Conservation (phyloP, 2,113 vertebrate genomes). For the Galeopterus variegatus region DNA sequence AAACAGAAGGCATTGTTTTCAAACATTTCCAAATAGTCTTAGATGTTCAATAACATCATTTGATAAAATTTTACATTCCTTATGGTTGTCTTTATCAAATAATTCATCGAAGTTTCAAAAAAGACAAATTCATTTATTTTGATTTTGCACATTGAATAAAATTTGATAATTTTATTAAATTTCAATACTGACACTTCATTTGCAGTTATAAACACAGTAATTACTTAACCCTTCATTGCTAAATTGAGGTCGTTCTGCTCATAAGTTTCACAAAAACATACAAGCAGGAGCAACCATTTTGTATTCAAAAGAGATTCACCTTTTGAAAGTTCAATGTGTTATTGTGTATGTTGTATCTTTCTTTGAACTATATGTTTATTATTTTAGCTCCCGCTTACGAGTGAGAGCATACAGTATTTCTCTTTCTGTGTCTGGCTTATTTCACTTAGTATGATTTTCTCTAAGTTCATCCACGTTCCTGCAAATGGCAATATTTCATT, state of each 20-base stretch:
- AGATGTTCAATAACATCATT: background rate
- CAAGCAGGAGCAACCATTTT: slow-evolving; percentile 19
- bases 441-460: no score
- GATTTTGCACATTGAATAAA: slow-evolving; percentile 29
- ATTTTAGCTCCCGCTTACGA: no score
- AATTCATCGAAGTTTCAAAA: background rate
- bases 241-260: slow-evolving; percentile 3
- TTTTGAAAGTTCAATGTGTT: background rate
- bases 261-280: slow-evolving; percentile 57
- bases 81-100: slow-evolving; percentile 35
- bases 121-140: slow-evolving; percentile 34
- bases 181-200: slow-evolving; percentile 49
- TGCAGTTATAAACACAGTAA: background rate
- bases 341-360: no score
- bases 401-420: no score
- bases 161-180: background rate
- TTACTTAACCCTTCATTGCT: background rate
- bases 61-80: slow-evolving; percentile 1
- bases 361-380: no score
- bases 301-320: slow-evolving; percentile 12
- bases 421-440: no score
- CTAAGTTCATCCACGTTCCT: no score
- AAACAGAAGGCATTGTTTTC: background rate
- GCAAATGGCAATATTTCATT: no score
- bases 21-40: background rate